Evolutionary conservation across 2,888 invertebrate genomes (phyloP), one percentile per base, ranked within the genome.

Genomic region (Carterocephalus palaemon): DNA sequence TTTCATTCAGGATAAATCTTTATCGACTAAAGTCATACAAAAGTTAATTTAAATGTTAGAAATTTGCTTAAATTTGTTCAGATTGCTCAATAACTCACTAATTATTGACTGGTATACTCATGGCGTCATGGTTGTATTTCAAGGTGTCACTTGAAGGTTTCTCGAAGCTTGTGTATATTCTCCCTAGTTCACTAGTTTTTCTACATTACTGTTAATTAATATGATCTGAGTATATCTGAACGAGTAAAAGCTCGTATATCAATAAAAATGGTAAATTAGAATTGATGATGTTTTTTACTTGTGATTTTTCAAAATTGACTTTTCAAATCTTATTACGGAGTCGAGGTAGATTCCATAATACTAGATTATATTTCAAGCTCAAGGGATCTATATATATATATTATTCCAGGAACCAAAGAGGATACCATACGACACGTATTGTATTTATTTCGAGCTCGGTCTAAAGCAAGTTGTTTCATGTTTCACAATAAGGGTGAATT

Each of bases 401-500:
- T n/a, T n/a, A n/a, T n/a, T n/a, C n/a, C n/a, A n/a, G n/a, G n/a
- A n/a, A n/a, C n/a, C n/a, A n/a, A n/a, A n/a, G n/a, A n/a, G n/a
- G n/a, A n/a, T n/a, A n/a, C n/a, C n/a, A n/a, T n/a, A n/a, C n/a
- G n/a, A n/a, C n/a, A n/a, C n/a, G n/a, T n/a, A n/a, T n/a, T n/a
- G n/a, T n/a, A n/a, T 12, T 26, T 26, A 26, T 26, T 12, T 12
- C 12, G 10, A 17, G 9, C n/a, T 7, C n/a, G 3, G 32, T n/a
- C 22, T 12, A 16, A 10, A 10, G 19, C 12, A n/a, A 13, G n/a
- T 12, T 39, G 38, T 26, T 38, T 38, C 15, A 33, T 20, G 15
- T 34, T 43, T 12, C 8, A 13, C 28, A 36, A 16, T 39, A 22
- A 28, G 42, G 26, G 36, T 36, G 28, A 22, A 36, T 29, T 16